Evolutionary conservation across 2,797 vertebrate genomes (phyloP), one percentile per base, ranked within the genome.

Genomic region (Myiothlypis chrysogaster): DNA sequence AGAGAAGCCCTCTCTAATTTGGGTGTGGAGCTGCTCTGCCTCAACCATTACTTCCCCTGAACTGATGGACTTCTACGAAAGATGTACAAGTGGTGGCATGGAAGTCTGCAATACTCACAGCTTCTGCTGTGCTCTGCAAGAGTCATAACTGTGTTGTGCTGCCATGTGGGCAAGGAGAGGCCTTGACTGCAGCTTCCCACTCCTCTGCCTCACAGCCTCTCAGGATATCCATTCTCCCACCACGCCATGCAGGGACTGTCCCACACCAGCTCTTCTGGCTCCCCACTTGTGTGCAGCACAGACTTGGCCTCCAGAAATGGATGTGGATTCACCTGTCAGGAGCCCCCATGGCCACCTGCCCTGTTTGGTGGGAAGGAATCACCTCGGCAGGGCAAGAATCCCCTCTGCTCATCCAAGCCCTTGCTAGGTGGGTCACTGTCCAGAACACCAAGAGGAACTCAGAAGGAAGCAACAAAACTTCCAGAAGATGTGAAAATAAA

Each of bases 31-130:
- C 30, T 90, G 30, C 50, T 89, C 34, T 68, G 24, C 30, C 20
- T 77, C 68, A 59, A 59, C 49, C 32, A 27, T 59, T 70, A 27
- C 16, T 72, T 41, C 24, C n/a, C 77, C 8, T 21, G 12, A 57
- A 16, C 18, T 53, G 61, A 47, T 6, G 17, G 32, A 47, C 17
- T 61, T 59, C 32, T 32, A 56, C 66, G 65, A 84, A 83, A 78
- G 72, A 3, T 0, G 1, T 25, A 9, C 1, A 0, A 46, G 50
- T 14, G 19, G 35, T 46, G 14, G 25, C 0, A 0, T 53, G 50
- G 64, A 65, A 77, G 14, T 22, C 65, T 69, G 57, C 35, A 78
- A 55, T 27, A 12, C 13, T 44, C 53, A 43, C 24, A 43, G 39
- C 9, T 60, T 53, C 37, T 68, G 34, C 75, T 47, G 57, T 44